Percentiles rank a stretch among this genome's conserved stretches.
phyloP scores from a whole-genome alignment of 2,888 invertebrate species.

The Rhaphigaster nebulosa region DNA sequence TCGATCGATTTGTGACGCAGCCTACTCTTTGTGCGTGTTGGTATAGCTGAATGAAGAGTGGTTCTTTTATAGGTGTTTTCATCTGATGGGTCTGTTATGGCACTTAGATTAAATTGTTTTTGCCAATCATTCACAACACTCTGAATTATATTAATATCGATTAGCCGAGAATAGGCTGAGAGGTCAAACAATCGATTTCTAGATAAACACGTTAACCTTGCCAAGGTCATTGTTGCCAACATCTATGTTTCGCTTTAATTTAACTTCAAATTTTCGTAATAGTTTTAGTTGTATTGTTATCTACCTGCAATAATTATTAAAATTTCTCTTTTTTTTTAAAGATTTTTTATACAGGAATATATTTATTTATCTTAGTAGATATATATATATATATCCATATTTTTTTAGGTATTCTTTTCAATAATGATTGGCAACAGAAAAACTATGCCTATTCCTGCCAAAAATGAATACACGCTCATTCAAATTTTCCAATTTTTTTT shows the following conservation, averaged over 20 bases:
- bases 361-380: too few relatives aligned
- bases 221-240: conserved; percentile 6
- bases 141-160: conserved; percentile 38
- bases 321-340: too few relatives aligned
- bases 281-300: too few relatives aligned
- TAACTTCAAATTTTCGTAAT: not conserved
- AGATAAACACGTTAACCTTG: conserved; percentile 22
- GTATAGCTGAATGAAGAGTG: not conserved
- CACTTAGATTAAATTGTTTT: conserved; percentile 35
- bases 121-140: not conserved
- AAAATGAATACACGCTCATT: too few relatives aligned
- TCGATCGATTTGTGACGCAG: not conserved
- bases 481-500: too few relatives aligned
- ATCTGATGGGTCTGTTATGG: not conserved
- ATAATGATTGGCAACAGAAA: too few relatives aligned
- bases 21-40: not conserved
- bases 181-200: conserved; percentile 32
- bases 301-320: too few relatives aligned
- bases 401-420: too few relatives aligned
- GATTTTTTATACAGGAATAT: too few relatives aligned
- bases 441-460: too few relatives aligned
- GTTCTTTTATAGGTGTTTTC: not conserved
- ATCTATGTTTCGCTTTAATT: not conserved
- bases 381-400: not conserved
- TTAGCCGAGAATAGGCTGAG: conserved; percentile 1